Base-by-base conservation (phyloP, 2,113 vertebrate species). In the Cynopterus brachyotis region DNA sequence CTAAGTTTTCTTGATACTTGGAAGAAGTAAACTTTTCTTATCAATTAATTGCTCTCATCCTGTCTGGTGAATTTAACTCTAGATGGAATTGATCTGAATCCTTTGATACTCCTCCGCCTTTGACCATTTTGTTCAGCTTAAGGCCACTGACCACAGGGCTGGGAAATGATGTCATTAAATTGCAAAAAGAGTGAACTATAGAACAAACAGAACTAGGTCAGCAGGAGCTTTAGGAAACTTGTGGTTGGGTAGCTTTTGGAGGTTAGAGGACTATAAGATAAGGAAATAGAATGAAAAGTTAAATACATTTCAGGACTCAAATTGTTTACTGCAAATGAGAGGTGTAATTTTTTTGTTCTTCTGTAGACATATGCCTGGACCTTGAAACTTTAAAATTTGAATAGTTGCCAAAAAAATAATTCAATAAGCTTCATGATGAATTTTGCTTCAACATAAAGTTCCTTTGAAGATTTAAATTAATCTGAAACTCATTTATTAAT, bases 401-500 rank as follows among this genome's bases (percentile, higher is more conserved):
- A 88, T 84, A 81, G 16, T 80, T 97, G 96, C 95, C 97, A 98
- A 90, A 89, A 57, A 94, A 97, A 88, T 98, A 97, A 97, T 97
- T 45, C 75, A 95, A 53, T 96, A 98, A 97, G 76, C 64, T 96
- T 98, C 90, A 73, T 97, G 96, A 98, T 97, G 79, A 97, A 98
- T 98, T 98, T 98, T 98, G 88, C 86, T 98, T 96, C 96, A 96
- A 96, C 79, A 96, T 85, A 96, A 95, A 97, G 93, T 96, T 97
- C 96, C 96, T 98, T 98, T 97, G 91, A 98, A 96, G 95, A 95
- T 97, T 96, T 92, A 96, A 98, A 98, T 98, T 97, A 97, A 98
- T 98, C 96, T 97, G 95, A 98, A 98, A 91, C 80, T 96, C 87
- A 96, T 97, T 98, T 98, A 98, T 98, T 98, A 98, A 98, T 97